Evolutionary conservation across 2,888 invertebrate genomes (phyloP).

Genomic region (Oligia strigilis): DNA sequence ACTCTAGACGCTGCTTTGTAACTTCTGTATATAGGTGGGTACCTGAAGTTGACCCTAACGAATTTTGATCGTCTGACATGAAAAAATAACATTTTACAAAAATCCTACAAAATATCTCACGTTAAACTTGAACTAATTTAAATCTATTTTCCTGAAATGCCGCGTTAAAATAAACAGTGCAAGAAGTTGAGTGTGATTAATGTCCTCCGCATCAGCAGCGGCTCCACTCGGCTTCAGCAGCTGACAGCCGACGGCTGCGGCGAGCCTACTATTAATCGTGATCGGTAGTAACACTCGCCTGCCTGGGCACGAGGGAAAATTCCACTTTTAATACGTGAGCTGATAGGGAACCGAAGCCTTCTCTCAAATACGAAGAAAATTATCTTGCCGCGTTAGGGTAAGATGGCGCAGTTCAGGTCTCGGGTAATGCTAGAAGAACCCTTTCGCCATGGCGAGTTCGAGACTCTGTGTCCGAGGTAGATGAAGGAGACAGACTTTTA

Average conservation of each 20-base stretch:
- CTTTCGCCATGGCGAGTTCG: background rate
- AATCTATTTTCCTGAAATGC: slow-evolving; percentile 27
- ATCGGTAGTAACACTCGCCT: slow-evolving; percentile 55
- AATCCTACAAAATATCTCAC: background rate
- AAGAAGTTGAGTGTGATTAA: slow-evolving; percentile 67
- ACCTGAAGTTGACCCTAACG: background rate
- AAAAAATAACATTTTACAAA: background rate
- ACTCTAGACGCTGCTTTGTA: background rate
- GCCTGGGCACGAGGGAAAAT: slow-evolving; percentile 27
- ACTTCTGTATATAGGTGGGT: background rate
- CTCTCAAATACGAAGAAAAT: background rate
- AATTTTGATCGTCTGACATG: background rate
- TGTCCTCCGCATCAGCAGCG: slow-evolving; percentile 57
- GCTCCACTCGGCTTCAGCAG: slow-evolving; percentile 37
- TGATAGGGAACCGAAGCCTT: background rate
- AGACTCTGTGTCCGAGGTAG: background rate
- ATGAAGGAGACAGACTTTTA: background rate
- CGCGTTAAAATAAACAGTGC: slow-evolving; percentile 47
- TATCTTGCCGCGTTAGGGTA: background rate
- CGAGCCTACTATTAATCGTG: slow-evolving; percentile 76
- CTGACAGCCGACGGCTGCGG: slow-evolving; percentile 62
- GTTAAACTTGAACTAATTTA: background rate
- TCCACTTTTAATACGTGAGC: background rate
- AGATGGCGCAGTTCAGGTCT: no score
- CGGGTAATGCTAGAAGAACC: background rate